These are phyloP conservation scores for Onthophagus taurus DNA, from an alignment of 1,140 invertebrate genomes.

Conservation along the genomic window DNA sequence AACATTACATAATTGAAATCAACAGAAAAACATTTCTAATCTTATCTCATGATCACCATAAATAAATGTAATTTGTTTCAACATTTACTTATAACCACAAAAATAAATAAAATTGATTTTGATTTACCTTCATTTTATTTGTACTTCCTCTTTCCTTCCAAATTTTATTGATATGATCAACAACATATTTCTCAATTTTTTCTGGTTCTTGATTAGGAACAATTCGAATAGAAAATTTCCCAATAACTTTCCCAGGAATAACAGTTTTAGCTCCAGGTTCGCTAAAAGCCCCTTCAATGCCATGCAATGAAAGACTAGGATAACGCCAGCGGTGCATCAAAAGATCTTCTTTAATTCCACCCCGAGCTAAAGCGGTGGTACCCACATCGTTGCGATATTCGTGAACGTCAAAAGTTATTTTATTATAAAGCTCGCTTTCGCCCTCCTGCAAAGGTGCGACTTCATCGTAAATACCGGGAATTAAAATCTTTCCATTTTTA, in stretches of 20 bases:
- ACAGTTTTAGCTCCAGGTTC: constrained; percentile 91
- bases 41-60: too few species aligned
- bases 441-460: constrained; percentile 63
- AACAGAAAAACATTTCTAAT: too few species aligned
- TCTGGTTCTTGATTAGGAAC: constrained; percentile 85
- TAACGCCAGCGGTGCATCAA: constrained; percentile 88
- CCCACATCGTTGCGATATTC: constrained; percentile 71
- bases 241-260: constrained; percentile 88
- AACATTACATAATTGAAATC: too few species aligned
- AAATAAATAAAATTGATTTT: too few species aligned
- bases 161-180: constrained; percentile 62
- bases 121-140: constrained; percentile 73
- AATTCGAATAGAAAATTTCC: constrained; percentile 93
- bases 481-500: constrained; percentile 70
- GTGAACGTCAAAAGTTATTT: constrained; percentile 83
- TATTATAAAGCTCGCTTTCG: constrained; percentile 71
- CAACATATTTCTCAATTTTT: constrained; percentile 63
- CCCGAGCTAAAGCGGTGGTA: constrained; percentile 58
- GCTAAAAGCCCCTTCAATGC: constrained; percentile 80
- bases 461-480: constrained; percentile 71
- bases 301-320: constrained; percentile 84
- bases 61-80: too few species aligned
- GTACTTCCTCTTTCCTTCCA: constrained; percentile 68
- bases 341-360: constrained; percentile 63
- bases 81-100: too few species aligned